A percentile compares a stretch with the other conserved stretches of the same genome.
Evolutionary conservation across 2,888 invertebrate genomes (phyloP).

Genomic region (Mythimna impura): DNA sequence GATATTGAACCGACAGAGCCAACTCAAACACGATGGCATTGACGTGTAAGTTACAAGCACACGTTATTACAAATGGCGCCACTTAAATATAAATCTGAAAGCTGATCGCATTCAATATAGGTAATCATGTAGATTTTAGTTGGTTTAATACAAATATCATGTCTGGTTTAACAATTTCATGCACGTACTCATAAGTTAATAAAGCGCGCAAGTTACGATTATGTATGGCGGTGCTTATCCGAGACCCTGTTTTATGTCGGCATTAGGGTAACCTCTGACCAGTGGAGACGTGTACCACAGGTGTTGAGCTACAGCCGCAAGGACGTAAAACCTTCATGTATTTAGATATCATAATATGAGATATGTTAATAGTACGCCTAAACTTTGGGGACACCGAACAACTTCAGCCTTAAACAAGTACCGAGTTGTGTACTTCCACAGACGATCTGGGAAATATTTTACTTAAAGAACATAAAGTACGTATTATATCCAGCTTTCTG

Average conservation of each 20-base stretch:
- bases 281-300: constrained; percentile 55
- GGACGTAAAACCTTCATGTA: constrained; percentile 58
- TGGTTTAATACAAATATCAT: constrained; percentile 28
- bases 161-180: constrained; percentile 44
- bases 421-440: constrained; percentile 36
- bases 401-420: constrained; percentile 58
- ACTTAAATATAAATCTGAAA: constrained; percentile 10
- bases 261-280: constrained; percentile 59
- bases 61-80: constrained; percentile 8
- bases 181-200: constrained; percentile 61
- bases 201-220: constrained; percentile 56
- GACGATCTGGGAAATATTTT: constrained; percentile 37
- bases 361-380: constrained; percentile 54
- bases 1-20: constrained; percentile 17
- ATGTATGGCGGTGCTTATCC: constrained; percentile 58
- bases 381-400: constrained; percentile 59
- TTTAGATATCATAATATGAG: constrained; percentile 61
- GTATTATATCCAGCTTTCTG: constrained; percentile 32
- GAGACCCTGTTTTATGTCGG: constrained; percentile 56
- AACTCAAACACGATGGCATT: constrained; percentile 21
- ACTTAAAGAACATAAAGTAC: constrained; percentile 25
- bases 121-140: not conserved
- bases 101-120: constrained; percentile 18
- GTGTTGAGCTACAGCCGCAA: constrained; percentile 60
- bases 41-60: constrained; percentile 19